Percentiles rank a stretch among this genome's conserved stretches.
phyloP scores from a whole-genome alignment of 2,113 vertebrate species.

The Narcine bancroftii region DNA sequence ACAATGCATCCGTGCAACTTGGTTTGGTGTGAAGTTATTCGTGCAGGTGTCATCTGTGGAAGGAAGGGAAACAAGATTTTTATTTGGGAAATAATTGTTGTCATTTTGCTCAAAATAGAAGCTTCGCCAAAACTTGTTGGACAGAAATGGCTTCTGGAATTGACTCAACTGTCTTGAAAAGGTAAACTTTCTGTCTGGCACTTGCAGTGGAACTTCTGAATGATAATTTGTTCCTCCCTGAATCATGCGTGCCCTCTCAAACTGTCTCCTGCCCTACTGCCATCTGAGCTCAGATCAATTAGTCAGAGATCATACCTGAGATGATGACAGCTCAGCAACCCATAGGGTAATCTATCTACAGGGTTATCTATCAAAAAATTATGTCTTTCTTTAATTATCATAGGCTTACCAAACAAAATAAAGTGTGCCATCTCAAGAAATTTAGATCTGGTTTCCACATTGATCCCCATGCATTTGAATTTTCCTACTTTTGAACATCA shows the following conservation, averaged over 20 bases:
- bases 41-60: slow-evolving; percentile 85
- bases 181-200: neutral
- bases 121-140: neutral
- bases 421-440: neutral
- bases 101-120: neutral
- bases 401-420: no score
- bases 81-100: neutral
- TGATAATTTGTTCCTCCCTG: neutral
- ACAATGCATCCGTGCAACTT: slow-evolving; percentile 95
- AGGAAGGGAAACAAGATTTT: slow-evolving; percentile 24
- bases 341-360: no score
- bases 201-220: neutral
- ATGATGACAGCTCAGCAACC: neutral
- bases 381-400: neutral
- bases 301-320: neutral
- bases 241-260: neutral
- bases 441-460: neutral
- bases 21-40: slow-evolving; percentile 90
- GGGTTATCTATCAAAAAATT: no score
- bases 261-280: neutral
- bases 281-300: neutral
- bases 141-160: neutral
- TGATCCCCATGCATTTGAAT: neutral
- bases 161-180: neutral
- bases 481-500: neutral